Evolutionary conservation across 2,888 invertebrate species (phyloP), one percentile per base, ranked within the genome.

Genomic region (Apamea epomidion): DNA sequence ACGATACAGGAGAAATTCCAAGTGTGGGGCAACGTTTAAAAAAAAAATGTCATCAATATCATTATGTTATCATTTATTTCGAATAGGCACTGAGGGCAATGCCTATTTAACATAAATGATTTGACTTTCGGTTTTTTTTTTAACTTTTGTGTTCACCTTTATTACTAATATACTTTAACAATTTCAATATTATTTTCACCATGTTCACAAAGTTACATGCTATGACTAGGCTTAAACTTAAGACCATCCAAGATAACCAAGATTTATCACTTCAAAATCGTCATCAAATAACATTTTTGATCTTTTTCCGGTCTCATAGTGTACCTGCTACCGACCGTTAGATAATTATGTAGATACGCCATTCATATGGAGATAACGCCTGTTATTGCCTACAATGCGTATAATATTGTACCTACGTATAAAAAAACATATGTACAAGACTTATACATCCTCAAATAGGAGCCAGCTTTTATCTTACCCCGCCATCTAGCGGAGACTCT

Each of bases 401-500:
- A 79, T 74, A 58, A 74, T 78, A 83, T 88, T 74, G 68, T 81
- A 79, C 73, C 76, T 71, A 77, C 68, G n/a, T 45, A 85, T 42
- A 73, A 68, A 86, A 78, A 87, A 87, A 81, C 79, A 84, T 82
- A 86, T 67, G 80, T 80, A 78, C 78, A 67, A 76, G 82, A 87
- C 45, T 82, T 80, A 82, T 79, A 79, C 78, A 68, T 78, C 83
- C 74, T 81, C 82, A 82, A 87, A 86, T 85, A 88, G 90, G 89
- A 90, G 89, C 89, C 90, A 87, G 84, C 69, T 89, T 71, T 90
- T 94, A 96, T 95, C 95, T 85, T 45, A 73, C 76, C 91, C 90
- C 93, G 95, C 93, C 94, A 96, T 95, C 95, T 93, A 92, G 92
- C 91, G 92, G 90, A 85, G 91, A 84, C 89, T 91, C 92, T 90